These are phyloP conservation scores for Eupithecia inturbata DNA, from an alignment of 2,888 invertebrate species.

Conservation along the genomic window DNA sequence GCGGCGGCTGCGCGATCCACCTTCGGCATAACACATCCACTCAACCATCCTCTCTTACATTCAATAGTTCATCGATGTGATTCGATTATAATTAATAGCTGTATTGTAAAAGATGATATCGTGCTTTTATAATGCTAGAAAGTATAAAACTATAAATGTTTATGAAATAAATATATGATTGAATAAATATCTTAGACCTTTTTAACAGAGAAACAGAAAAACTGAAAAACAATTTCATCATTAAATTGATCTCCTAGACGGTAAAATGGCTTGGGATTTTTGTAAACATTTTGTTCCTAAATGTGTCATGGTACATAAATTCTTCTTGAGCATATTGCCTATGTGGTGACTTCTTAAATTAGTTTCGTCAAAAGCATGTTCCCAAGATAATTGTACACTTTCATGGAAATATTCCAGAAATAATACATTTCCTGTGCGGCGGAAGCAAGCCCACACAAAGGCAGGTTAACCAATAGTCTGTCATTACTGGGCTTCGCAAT, in stretches of 20 bases:
- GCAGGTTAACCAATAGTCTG: conserved; percentile 52
- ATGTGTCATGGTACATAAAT: too few species aligned
- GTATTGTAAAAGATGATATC: neutral
- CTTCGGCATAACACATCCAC: conserved; percentile 36
- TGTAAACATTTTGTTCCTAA: neutral
- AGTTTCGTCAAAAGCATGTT: conserved; percentile 47
- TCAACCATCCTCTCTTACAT: neutral
- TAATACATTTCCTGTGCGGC: conserved; percentile 53
- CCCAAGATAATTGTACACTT: conserved; percentile 31
- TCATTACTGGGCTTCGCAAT: conserved; percentile 70
- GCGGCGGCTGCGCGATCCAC: conserved; percentile 55
- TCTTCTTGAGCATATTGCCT: neutral
- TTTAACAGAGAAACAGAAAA: neutral
- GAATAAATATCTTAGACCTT: too few species aligned
- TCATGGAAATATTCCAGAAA: conserved; percentile 15
- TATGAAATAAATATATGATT: neutral
- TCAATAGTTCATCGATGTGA: neutral
- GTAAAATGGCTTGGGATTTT: neutral
- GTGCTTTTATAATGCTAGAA: neutral
- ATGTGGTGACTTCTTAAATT: conserved; percentile 17
- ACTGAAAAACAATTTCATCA: too few species aligned
- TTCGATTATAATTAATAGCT: neutral
- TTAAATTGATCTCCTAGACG: neutral
- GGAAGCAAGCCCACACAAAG: conserved; percentile 49
- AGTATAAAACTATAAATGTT: neutral